Conservation (phyloP, 2,888 invertebrate species). For the Lasioglossum villosulum region DNA sequence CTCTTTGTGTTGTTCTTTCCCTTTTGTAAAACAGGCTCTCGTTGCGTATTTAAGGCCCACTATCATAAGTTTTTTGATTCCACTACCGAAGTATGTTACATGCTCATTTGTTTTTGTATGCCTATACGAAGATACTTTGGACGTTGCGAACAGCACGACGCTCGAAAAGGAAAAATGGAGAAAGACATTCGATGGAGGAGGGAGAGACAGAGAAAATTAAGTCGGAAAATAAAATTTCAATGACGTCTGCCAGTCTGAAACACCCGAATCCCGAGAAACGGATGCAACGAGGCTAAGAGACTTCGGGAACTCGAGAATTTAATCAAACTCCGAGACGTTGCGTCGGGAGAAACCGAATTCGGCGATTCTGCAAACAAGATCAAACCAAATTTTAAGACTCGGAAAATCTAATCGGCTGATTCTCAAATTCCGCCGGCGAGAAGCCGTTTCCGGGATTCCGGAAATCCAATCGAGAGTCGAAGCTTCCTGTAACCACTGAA, state of each 20-base stretch:
- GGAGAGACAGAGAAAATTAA: background rate
- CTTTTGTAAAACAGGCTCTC: conserved; percentile 59
- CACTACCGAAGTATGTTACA: conserved; percentile 59
- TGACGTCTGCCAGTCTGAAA: background rate
- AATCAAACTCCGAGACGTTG: background rate
- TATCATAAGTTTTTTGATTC: conserved; percentile 59
- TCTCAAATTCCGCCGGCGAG: background rate
- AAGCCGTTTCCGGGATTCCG: background rate
- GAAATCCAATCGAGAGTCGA: background rate
- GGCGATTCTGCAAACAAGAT: background rate
- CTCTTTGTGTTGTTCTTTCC: conserved; percentile 65
- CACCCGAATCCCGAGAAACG: background rate
- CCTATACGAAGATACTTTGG: conserved; percentile 48
- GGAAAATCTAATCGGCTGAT: background rate
- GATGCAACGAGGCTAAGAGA: background rate
- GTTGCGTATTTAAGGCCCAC: conserved; percentile 69
- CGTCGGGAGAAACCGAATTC: no score
- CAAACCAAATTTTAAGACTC: conserved; percentile 7
- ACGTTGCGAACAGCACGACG: conserved; percentile 64
- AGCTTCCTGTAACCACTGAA: background rate
- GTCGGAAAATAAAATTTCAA: background rate
- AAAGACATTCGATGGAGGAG: background rate
- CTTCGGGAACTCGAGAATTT: conserved; percentile 8
- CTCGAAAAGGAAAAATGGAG: background rate
- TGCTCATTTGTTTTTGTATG: conserved; percentile 66